A percentile compares a stretch with the other conserved stretches of the same genome.
phyloP scores from a whole-genome alignment of 1,140 invertebrate species.

The Reticulitermes speratus region DNA sequence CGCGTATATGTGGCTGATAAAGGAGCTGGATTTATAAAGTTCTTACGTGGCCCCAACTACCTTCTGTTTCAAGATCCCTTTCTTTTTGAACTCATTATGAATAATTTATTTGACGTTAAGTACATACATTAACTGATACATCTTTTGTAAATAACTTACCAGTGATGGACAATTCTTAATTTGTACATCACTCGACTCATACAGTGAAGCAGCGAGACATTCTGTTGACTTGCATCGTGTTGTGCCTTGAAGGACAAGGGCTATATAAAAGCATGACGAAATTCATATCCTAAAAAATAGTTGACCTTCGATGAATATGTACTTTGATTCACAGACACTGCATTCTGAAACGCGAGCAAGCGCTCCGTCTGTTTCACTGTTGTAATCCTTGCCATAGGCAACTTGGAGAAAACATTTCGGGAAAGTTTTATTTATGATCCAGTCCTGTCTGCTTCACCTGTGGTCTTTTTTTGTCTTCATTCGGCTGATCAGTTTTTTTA shows the following conservation, averaged over 20 bases:
- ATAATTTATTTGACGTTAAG: not conserved
- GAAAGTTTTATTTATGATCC: slow-evolving; percentile 11
- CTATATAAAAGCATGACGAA: slow-evolving; percentile 12
- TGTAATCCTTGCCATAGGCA: not conserved
- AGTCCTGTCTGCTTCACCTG: not conserved
- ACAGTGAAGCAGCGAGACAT: not conserved
- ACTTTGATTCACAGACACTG: not conserved
- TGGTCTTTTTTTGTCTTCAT: not conserved
- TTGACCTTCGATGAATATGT: not conserved
- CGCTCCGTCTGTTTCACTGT: not conserved
- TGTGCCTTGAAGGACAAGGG: not conserved
- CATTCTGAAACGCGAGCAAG: not conserved
- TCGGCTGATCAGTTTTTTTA: not conserved
- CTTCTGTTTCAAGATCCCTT: too few relatives aligned
- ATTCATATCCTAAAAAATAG: not conserved
- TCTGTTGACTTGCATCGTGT: not conserved
- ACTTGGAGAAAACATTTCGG: slow-evolving; percentile 5
- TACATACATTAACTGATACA: too few relatives aligned
- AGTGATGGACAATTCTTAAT: too few relatives aligned
- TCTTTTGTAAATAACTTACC: too few relatives aligned
- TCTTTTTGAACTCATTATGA: not conserved
- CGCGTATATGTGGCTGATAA: too few relatives aligned
- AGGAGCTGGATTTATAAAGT: too few relatives aligned
- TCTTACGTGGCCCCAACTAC: too few relatives aligned
- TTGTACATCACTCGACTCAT: not conserved